These are phyloP conservation scores for Ictalurus punctatus DNA, from an alignment of 2,113 vertebrate species.

Conservation along the genomic window DNA sequence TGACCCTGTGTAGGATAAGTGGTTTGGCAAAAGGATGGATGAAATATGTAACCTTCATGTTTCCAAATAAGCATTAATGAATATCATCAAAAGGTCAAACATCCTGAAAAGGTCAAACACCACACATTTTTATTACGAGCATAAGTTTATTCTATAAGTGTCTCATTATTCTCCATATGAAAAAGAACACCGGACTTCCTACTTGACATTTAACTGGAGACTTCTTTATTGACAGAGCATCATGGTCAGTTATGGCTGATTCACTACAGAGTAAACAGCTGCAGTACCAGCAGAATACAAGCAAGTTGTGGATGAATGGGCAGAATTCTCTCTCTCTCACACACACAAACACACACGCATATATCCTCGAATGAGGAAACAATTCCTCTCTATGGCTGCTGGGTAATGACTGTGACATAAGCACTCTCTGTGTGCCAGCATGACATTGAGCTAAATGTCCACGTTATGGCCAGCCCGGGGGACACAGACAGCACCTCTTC, in stretches of 20 bases:
- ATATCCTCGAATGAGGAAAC: conserved; percentile 16
- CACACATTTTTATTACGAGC: neutral
- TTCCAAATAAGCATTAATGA: neutral
- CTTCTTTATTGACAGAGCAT: neutral
- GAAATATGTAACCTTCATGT: neutral
- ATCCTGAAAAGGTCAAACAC: neutral
- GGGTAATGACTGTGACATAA: conserved; percentile 32
- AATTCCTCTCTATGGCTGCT: conserved; percentile 33
- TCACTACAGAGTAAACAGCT: conserved; percentile 15
- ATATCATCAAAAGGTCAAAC: neutral
- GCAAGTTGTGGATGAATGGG: neutral
- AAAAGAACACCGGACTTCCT: neutral
- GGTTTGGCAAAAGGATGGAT: too few species aligned
- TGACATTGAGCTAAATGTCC: conserved; percentile 44
- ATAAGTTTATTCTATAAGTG: neutral
- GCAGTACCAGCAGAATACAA: neutral
- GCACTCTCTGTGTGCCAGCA: neutral
- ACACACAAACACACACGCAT: conserved; percentile 15
- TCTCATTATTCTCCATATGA: neutral
- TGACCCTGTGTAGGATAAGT: too few species aligned
- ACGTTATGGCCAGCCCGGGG: conserved; percentile 28
- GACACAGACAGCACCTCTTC: conserved; percentile 9
- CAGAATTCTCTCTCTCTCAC: neutral
- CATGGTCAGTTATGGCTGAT: neutral
- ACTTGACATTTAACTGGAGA: neutral